Conservation (phyloP, 2,888 invertebrate genomes). For the Drosophila tanythrix region DNA sequence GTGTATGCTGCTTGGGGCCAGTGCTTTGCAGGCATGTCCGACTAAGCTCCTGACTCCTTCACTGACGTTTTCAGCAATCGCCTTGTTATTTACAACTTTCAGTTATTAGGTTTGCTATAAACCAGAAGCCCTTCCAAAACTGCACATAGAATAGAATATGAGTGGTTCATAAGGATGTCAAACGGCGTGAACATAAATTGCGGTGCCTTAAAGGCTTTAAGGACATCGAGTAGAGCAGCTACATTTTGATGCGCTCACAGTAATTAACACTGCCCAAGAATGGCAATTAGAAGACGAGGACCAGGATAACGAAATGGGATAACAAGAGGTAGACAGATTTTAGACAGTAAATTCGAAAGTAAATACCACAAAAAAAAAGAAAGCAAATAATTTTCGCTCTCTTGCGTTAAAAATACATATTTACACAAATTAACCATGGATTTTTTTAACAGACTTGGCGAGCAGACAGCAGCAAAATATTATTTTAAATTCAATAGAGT, state of each 20-base stretch:
- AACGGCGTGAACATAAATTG: constrained; percentile 42
- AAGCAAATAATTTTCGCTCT: not conserved
- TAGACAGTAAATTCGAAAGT: constrained; percentile 29
- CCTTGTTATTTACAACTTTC: constrained; percentile 54
- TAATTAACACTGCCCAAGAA: constrained; percentile 44
- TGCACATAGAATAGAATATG: constrained; percentile 29
- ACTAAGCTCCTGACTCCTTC: constrained; percentile 38
- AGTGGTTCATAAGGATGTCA: constrained; percentile 35
- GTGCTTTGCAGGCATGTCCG: constrained; percentile 11
- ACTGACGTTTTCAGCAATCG: constrained; percentile 38
- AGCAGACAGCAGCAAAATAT: not conserved
- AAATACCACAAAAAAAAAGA: not conserved
- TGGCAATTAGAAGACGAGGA: not conserved
- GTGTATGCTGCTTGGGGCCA: constrained; percentile 21
- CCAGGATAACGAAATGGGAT: not conserved
- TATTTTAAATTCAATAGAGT: not conserved
- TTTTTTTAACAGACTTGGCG: not conserved
- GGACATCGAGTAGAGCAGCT: constrained; percentile 9
- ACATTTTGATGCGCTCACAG: constrained; percentile 36
- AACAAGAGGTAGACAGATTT: not conserved
- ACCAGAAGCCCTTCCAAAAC: constrained; percentile 27
- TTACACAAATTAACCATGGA: not conserved
- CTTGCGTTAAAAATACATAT: not conserved
- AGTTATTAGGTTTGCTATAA: constrained; percentile 62
- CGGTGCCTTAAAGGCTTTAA: constrained; percentile 39